A percentile compares a stretch with the other conserved stretches of the same genome.
Conservation (phyloP, 2,797 vertebrate genomes). For the Pipistrellus pygmaeus region DNA sequence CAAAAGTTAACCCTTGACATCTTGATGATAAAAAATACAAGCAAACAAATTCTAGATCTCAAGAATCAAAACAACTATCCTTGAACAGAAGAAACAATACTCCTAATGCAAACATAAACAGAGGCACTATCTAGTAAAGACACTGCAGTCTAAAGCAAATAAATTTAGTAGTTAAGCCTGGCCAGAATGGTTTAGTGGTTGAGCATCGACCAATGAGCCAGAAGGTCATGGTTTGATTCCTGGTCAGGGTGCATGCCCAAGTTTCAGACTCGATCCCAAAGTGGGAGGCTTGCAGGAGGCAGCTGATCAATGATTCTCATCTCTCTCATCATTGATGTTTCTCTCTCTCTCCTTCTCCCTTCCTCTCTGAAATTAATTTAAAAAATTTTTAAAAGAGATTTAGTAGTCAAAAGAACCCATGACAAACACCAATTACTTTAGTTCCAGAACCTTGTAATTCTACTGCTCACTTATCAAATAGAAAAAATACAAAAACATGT, state of each 20-base stretch:
- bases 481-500: neutral
- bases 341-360: too few species aligned
- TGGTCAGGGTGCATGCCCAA: too few species aligned
- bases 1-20: neutral
- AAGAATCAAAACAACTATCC: neutral
- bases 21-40: neutral
- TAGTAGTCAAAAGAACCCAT: neutral
- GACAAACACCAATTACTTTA: neutral
- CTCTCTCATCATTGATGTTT: too few species aligned
- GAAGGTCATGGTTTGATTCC: too few species aligned
- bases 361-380: too few species aligned
- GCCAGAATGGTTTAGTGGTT: too few species aligned
- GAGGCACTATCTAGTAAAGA: neutral
- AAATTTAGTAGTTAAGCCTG: neutral
- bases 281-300: too few species aligned
- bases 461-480: neutral
- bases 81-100: neutral
- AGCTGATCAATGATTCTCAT: too few species aligned
- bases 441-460: neutral
- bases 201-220: too few species aligned
- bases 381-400: neutral
- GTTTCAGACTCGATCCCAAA: too few species aligned
- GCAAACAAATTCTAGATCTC: neutral
- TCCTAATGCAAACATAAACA: neutral
- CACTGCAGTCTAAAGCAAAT: neutral